These are phyloP conservation scores for Ochropleura plecta DNA, from an alignment of 2,888 invertebrate species.

Conservation along the genomic window DNA sequence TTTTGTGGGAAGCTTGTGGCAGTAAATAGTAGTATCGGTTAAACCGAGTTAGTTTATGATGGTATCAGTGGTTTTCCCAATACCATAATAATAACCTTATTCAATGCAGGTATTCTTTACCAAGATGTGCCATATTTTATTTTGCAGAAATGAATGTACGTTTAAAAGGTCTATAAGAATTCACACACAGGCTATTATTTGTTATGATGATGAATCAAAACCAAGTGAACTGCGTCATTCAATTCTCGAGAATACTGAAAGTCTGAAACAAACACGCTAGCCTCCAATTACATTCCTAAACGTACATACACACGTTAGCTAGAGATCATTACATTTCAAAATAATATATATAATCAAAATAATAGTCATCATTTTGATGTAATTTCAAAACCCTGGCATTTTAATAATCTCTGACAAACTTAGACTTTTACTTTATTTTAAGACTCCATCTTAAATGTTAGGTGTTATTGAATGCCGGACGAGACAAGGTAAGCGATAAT, in stretches of 20 bases:
- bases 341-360: too few relatives aligned
- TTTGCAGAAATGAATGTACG: neutral
- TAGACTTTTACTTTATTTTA: slow-evolving; percentile 9
- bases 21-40: neutral
- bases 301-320: neutral
- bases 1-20: neutral
- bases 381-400: slow-evolving; percentile 26
- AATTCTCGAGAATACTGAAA: neutral
- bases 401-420: slow-evolving; percentile 16
- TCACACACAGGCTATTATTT: neutral
- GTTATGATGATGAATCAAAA: neutral
- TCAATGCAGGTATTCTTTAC: neutral
- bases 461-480: slow-evolving; percentile 42
- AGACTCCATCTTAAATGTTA: slow-evolving; percentile 46
- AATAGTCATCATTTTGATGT: too few relatives aligned
- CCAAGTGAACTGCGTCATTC: slow-evolving; percentile 13
- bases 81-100: neutral
- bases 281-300: neutral
- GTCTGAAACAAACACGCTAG: neutral
- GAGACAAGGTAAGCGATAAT: slow-evolving; percentile 46
- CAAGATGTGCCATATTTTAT: neutral
- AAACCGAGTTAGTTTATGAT: neutral
- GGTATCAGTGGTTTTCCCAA: neutral
- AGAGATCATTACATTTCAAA: too few relatives aligned
- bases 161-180: neutral